Percentiles rank a stretch among this genome's conserved stretches.
phyloP scores from a whole-genome alignment of 2,888 invertebrate species.

The Empis stercorea region DNA sequence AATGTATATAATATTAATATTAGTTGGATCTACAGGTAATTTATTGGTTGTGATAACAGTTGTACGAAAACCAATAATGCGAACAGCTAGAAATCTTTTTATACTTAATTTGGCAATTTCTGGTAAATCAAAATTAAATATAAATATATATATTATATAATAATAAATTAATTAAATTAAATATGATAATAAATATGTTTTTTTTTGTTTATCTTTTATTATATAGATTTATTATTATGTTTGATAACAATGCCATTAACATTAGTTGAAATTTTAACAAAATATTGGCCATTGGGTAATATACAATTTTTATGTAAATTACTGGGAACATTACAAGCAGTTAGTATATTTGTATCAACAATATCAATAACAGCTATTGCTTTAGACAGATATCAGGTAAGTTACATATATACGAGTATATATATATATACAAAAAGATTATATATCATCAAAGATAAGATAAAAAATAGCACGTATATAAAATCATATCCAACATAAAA shows the following conservation, averaged over 20 bases:
- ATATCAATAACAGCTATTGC: slow-evolving; percentile 89
- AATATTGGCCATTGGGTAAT: slow-evolving; percentile 72
- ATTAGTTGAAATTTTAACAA: slow-evolving; percentile 69
- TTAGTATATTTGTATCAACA: slow-evolving; percentile 85
- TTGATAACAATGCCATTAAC: slow-evolving; percentile 84
- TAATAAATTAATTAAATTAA: not conserved
- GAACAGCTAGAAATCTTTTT: slow-evolving; percentile 85
- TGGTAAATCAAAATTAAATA: slow-evolving; percentile 17
- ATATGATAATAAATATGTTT: not conserved
- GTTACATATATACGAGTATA: no score
- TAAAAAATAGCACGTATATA: no score
- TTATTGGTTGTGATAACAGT: slow-evolving; percentile 69
- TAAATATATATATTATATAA: not conserved
- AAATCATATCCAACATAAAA: no score
- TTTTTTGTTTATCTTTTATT: slow-evolving; percentile 1
- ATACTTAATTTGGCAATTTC: slow-evolving; percentile 81
- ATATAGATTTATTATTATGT: slow-evolving; percentile 63
- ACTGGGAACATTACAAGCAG: slow-evolving; percentile 74
- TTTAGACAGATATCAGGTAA: slow-evolving; percentile 66
- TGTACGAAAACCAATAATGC: slow-evolving; percentile 73
- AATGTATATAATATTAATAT: slow-evolving; percentile 60
- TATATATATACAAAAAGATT: no score
- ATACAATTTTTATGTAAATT: slow-evolving; percentile 68
- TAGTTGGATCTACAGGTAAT: slow-evolving; percentile 75
- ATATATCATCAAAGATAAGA: not conserved